These are phyloP conservation scores for Tinamus major DNA, from an alignment of 2,797 vertebrate species.

Conservation along the genomic window DNA sequence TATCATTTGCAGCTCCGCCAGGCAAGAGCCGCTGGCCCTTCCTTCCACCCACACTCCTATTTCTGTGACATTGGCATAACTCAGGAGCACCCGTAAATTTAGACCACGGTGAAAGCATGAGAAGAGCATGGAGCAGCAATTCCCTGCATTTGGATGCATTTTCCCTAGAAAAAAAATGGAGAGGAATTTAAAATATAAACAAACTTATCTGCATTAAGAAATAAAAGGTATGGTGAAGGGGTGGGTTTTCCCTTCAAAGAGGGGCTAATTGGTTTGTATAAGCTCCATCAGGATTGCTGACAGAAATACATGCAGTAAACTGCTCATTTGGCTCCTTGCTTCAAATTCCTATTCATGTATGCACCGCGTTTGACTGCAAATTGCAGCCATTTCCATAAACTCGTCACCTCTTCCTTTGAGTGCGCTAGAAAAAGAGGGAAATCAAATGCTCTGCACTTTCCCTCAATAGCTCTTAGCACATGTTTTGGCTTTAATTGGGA, in stretches of 20 bases:
- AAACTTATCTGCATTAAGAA: not conserved
- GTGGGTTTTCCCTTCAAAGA: not conserved
- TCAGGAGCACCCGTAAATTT: constrained; percentile 21
- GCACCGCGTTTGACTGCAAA: constrained; percentile 29
- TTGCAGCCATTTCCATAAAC: constrained; percentile 59
- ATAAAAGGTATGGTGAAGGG: not conserved
- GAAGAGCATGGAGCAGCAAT: not conserved
- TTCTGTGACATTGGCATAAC: constrained; percentile 49
- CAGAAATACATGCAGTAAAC: not conserved
- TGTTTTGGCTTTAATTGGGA: constrained; percentile 12
- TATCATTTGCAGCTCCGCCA: constrained; percentile 38
- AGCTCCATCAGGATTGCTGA: not conserved
- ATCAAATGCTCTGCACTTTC: constrained; percentile 54
- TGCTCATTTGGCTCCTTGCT: constrained; percentile 16
- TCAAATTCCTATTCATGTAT: constrained; percentile 43
- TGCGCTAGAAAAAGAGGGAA: constrained; percentile 35
- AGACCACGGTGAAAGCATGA: not conserved
- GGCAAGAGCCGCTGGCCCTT: constrained; percentile 51
- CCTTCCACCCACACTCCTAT: constrained; percentile 20
- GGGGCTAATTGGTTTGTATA: constrained; percentile 2
- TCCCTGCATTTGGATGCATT: not conserved
- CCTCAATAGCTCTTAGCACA: not conserved
- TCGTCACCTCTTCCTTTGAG: constrained; percentile 32
- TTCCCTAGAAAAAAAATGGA: rapidly evolving
- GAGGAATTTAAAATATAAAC: not conserved